phyloP scores from a whole-genome alignment of 2,888 invertebrate genomes.

The Colletes collaris region DNA sequence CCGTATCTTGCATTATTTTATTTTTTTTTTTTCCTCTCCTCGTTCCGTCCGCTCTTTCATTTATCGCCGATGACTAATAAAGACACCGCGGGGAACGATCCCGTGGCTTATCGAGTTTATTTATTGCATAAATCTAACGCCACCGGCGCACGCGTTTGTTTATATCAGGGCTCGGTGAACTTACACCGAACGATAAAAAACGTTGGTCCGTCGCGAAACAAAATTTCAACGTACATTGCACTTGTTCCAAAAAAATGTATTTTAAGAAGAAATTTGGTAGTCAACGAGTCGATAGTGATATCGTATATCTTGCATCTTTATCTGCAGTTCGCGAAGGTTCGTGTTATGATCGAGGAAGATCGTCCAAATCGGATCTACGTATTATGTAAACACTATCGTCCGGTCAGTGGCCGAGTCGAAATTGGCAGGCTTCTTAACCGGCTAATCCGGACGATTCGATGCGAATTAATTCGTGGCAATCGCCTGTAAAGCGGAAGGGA shows the following conservation, averaged over 20 bases:
- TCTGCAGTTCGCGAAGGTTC: too few relatives aligned
- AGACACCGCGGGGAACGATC: conserved; percentile 8
- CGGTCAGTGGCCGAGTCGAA: conserved; percentile 28
- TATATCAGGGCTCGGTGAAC: not conserved
- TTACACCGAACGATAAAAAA: too few relatives aligned
- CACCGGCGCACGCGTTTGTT: conserved; percentile 18
- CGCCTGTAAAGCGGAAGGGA: conserved; percentile 23
- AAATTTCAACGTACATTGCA: too few relatives aligned
- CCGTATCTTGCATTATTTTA: not conserved
- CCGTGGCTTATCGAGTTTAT: conserved; percentile 1
- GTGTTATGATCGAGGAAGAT: not conserved
- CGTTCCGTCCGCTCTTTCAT: not conserved
- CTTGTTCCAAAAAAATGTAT: too few relatives aligned
- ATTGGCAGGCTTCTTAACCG: conserved; percentile 22
- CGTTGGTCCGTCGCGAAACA: too few relatives aligned
- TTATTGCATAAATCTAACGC: conserved; percentile 39
- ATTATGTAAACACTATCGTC: conserved; percentile 35
- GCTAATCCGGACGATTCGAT: conserved; percentile 41
- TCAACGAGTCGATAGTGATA: too few relatives aligned
- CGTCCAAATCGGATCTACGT: not conserved
- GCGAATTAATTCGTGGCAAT: conserved; percentile 46
- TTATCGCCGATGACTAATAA: conserved; percentile 26
- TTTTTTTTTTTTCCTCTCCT: not conserved
- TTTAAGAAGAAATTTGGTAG: too few relatives aligned
- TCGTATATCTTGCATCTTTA: too few relatives aligned